These are phyloP conservation scores for Criorhina ranunculi DNA, from an alignment of 2,888 invertebrate genomes.

Conservation along the genomic window DNA sequence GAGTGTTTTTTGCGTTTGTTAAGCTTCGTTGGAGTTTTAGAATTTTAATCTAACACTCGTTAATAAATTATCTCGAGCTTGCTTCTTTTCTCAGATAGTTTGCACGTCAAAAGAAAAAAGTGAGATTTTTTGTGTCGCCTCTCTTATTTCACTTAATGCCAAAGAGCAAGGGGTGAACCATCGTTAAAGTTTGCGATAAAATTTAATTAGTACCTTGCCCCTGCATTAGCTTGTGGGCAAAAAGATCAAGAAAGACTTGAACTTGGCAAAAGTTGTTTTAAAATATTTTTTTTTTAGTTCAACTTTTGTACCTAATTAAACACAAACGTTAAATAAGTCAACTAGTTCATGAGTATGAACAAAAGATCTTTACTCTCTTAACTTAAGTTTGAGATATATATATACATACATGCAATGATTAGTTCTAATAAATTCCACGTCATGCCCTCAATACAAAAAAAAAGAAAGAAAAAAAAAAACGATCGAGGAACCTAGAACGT, in stretches of 20 bases:
- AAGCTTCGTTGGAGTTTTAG: conserved; percentile 59
- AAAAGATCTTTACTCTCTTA: too few relatives aligned
- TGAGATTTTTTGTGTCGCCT: not conserved
- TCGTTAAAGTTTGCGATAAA: not conserved
- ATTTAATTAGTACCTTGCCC: not conserved
- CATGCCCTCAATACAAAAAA: too few relatives aligned
- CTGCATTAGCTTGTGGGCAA: too few relatives aligned
- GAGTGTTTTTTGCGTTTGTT: conserved; percentile 42
- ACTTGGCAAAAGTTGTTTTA: not conserved
- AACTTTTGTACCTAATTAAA: not conserved
- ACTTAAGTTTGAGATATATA: too few relatives aligned
- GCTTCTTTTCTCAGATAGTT: not conserved
- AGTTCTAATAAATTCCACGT: too few relatives aligned
- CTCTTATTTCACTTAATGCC: not conserved
- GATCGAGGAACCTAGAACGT: too few relatives aligned
- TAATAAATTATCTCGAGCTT: conserved; percentile 29
- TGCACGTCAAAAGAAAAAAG: not conserved
- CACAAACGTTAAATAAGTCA: not conserved
- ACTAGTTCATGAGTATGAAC: not conserved
- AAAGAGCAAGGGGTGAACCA: not conserved
- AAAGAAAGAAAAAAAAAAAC: too few relatives aligned
- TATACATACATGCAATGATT: too few relatives aligned
- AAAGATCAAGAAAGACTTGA: not conserved
- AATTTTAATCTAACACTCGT: conserved; percentile 52
- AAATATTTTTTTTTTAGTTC: too few relatives aligned